A percentile compares a stretch with the other conserved stretches of the same genome.
These are phyloP conservation scores for human (Homo sapiens) DNA, from an alignment of 2,113 vertebrate species.

Conservation along the genomic window GRCh38 chr6:83503501-83504000, in stretches of 20 bases:
- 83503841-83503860: background rate
- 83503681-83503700: background rate
- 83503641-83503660: background rate
- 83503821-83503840: background rate
- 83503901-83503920: background rate
- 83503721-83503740: background rate
- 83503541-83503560: background rate
- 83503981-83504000: background rate
- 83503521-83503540: background rate
- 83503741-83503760: background rate
- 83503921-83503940: background rate
- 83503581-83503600: background rate
- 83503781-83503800: background rate
- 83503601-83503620: background rate
- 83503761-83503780: background rate
- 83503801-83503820: background rate
- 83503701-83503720: background rate
- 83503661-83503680: background rate
- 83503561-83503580: background rate
- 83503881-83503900: background rate
- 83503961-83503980: background rate
- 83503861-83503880: background rate
- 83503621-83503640: conserved; percentile 11
- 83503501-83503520: background rate
- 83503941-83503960: background rate